These are phyloP conservation scores for Porites divaricata DNA, from an alignment of 92 coral and sea anemone species.

Conservation along the genomic window DNA sequence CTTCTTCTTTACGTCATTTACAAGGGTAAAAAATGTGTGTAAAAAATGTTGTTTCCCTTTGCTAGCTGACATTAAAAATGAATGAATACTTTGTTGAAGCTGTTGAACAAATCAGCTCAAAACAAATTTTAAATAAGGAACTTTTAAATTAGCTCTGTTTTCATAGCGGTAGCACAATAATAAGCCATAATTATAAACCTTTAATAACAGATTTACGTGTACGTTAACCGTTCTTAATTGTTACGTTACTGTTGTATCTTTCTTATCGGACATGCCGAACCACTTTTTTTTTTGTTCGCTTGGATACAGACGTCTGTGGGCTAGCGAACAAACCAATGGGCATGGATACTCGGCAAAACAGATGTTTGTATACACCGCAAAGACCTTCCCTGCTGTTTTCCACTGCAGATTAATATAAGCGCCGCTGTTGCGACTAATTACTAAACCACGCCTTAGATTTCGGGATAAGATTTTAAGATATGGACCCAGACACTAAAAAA, in stretches of 20 bases:
- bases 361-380: not conserved
- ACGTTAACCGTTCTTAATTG: not conserved
- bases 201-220: not conserved
- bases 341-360: not conserved
- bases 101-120: not conserved
- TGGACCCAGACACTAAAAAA: too few relatives aligned
- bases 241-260: not conserved
- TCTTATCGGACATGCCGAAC: slow-evolving; percentile 7
- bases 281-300: not conserved
- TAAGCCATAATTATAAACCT: not conserved
- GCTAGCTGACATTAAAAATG: too few relatives aligned
- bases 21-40: too few relatives aligned
- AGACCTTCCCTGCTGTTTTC: not conserved
- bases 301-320: not conserved
- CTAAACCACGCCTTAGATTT: too few relatives aligned
- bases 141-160: not conserved
- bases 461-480: too few relatives aligned
- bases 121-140: not conserved
- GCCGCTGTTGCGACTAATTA: not conserved
- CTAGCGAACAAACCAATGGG: not conserved
- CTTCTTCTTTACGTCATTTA: too few relatives aligned
- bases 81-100: not conserved
- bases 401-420: not conserved
- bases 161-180: not conserved
- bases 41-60: too few relatives aligned